A percentile compares a stretch with the other conserved stretches of the same genome.
Conservation (phyloP, 1,140 invertebrate genomes). For the Drosophila repleta region DNA sequence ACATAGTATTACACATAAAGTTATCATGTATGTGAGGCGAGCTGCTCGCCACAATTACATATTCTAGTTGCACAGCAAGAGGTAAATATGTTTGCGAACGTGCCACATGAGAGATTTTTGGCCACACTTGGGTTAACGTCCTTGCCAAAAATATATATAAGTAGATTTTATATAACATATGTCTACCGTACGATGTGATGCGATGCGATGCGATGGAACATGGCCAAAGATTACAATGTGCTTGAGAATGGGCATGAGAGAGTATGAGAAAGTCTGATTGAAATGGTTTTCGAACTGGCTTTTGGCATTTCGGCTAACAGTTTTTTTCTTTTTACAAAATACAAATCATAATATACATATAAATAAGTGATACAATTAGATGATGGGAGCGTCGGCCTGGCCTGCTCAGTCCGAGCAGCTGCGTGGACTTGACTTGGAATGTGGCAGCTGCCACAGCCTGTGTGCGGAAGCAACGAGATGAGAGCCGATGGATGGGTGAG, state of each 20-base stretch:
- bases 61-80: conserved; percentile 74
- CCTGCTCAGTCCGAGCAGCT: conserved; percentile 7
- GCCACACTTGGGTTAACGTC: conserved; percentile 56
- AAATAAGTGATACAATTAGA: conserved; percentile 29
- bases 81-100: conserved; percentile 73
- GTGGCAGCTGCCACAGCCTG: conserved; percentile 36
- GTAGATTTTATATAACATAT: conserved; percentile 24
- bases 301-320: conserved; percentile 30
- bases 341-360: conserved; percentile 5
- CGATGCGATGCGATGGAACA: conserved; percentile 16
- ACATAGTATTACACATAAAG: conserved; percentile 60
- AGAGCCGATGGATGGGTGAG: background rate
- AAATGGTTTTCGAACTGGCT: conserved; percentile 15
- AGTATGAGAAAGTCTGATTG: conserved; percentile 6
- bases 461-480: background rate
- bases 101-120: conserved; percentile 69
- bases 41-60: conserved; percentile 46
- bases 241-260: conserved; percentile 14
- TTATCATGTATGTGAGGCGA: conserved; percentile 53
- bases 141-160: conserved; percentile 50
- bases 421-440: conserved; percentile 46
- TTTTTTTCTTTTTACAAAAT: too few species aligned
- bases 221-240: conserved; percentile 58
- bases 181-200: conserved; percentile 14
- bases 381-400: background rate